Evolutionary conservation across 2,113 vertebrate genomes (phyloP).

Genomic region (Mormyrus lacerda): DNA sequence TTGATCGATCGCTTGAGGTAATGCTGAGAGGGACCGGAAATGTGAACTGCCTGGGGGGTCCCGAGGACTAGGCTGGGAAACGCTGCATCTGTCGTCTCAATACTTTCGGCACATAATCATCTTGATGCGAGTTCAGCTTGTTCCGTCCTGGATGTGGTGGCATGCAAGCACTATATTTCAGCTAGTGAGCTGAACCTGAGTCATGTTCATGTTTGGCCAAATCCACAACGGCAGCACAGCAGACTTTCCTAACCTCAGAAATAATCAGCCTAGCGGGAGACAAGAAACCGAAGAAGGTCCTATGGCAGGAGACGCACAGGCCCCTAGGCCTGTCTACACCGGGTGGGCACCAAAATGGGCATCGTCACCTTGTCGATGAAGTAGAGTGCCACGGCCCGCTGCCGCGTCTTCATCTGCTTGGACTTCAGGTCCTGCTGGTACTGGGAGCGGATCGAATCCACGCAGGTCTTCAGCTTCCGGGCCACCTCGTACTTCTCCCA

Average conservation of each 20-base stretch:
- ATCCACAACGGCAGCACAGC: not conserved
- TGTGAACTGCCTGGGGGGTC: too few species aligned
- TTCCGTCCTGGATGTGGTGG: not conserved
- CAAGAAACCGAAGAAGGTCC: not conserved
- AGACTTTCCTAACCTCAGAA: not conserved
- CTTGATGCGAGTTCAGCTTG: not conserved
- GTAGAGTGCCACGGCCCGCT: conserved; percentile 59
- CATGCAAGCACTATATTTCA: not conserved
- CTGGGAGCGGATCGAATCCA: conserved; percentile 49
- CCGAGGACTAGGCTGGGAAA: not conserved
- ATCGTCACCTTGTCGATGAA: conserved; percentile 59
- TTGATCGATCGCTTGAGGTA: too few species aligned
- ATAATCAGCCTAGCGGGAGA: not conserved
- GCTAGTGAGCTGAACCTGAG: not conserved
- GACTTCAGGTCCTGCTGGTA: conserved; percentile 55
- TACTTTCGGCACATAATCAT: not conserved
- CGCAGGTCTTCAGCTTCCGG: conserved; percentile 52
- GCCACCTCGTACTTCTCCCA: conserved; percentile 63
- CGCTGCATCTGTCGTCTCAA: not conserved
- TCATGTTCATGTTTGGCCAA: not conserved
- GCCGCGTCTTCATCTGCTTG: conserved; percentile 49
- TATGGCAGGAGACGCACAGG: not conserved
- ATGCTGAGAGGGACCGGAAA: too few species aligned
- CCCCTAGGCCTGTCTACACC: not conserved
- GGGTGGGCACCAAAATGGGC: not conserved